Conservation (phyloP, 2,888 invertebrate genomes). For the Myathropa florea region DNA sequence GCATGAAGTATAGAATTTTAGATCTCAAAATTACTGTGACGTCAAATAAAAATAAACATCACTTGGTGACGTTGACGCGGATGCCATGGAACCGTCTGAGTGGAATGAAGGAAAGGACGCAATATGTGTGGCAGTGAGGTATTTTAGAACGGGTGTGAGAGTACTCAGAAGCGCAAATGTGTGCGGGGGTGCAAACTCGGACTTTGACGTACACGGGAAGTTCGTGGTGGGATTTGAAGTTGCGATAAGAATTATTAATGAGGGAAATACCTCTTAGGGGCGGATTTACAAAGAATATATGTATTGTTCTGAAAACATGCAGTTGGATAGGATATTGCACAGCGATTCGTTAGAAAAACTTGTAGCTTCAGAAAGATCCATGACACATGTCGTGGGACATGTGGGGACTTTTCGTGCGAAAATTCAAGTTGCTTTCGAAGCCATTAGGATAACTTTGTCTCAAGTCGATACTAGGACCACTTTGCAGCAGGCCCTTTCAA, state of each 20-base stretch:
- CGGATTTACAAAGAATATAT: not conserved
- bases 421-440: too few relatives aligned
- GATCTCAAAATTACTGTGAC: constrained; percentile 6
- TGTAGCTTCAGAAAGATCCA: not conserved
- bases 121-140: not conserved
- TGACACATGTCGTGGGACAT: too few relatives aligned
- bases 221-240: not conserved
- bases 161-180: not conserved
- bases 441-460: too few relatives aligned
- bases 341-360: not conserved
- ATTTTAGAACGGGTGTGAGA: not conserved
- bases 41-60: constrained; percentile 45
- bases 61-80: not conserved
- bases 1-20: constrained; percentile 19
- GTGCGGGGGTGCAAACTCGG: not conserved
- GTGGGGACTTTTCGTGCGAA: too few relatives aligned
- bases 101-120: not conserved
- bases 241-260: not conserved
- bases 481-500: too few relatives aligned
- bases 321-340: too few relatives aligned
- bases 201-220: not conserved
- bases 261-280: not conserved
- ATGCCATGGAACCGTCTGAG: not conserved
- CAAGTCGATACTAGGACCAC: too few relatives aligned
- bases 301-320: not conserved